Conservation (phyloP, 2,113 vertebrate species). For the Girardinichthys multiradiatus region DNA sequence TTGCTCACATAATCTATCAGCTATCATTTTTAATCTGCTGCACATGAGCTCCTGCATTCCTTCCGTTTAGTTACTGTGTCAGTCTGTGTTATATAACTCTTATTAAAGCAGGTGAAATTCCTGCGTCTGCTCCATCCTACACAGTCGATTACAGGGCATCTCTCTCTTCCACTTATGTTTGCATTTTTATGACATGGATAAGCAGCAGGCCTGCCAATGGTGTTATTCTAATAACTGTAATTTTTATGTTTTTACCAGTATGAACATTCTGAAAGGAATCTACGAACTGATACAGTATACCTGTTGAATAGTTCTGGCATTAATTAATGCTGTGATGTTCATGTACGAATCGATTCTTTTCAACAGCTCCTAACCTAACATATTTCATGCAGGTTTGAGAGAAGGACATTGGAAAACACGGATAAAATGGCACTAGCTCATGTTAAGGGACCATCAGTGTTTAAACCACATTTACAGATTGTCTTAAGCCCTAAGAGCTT, state of each 20-base stretch:
- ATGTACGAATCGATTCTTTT: too few relatives aligned
- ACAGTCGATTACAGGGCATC: conserved; percentile 22
- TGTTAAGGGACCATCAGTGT: too few relatives aligned
- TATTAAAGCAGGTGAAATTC: conserved; percentile 49
- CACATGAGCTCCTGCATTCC: not conserved
- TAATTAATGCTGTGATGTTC: too few relatives aligned
- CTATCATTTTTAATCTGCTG: not conserved
- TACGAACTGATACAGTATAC: too few relatives aligned
- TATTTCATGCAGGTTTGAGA: too few relatives aligned
- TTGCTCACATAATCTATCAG: not conserved
- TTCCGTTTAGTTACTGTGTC: conserved; percentile 43
- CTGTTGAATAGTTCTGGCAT: too few relatives aligned
- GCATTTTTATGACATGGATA: not conserved
- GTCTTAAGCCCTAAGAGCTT: too few relatives aligned
- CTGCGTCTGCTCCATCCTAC: conserved; percentile 24
- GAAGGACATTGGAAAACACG: too few relatives aligned
- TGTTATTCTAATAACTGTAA: not conserved
- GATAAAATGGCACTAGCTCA: too few relatives aligned
- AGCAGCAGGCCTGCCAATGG: not conserved
- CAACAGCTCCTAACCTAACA: too few relatives aligned
- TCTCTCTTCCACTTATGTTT: not conserved
- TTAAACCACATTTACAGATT: too few relatives aligned
- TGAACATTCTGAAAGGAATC: too few relatives aligned
- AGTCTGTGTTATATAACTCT: conserved; percentile 44
- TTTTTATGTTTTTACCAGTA: conserved; percentile 2